Evolutionary conservation across 2,113 vertebrate genomes (phyloP), one percentile per base, ranked within the genome.

Genomic region (Atherinomorus stipes): DNA sequence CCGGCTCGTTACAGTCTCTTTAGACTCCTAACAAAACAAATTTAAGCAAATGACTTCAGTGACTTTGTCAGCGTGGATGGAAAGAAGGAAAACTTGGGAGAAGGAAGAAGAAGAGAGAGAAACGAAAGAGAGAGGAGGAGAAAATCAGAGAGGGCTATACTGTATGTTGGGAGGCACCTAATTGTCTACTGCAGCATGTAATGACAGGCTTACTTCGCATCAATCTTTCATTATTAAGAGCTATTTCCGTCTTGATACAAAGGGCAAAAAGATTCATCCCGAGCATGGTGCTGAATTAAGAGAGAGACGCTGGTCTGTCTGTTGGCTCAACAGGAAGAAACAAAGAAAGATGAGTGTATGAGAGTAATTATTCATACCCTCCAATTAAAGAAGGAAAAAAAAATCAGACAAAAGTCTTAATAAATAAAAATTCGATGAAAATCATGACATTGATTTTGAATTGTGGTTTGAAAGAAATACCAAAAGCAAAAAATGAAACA

Each of bases 211-310:
- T 91, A 91, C 91, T 90, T 85, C 73, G 65, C 91, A 93, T 94
- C 91, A 93, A 93, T 94, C 90, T 93, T 93, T 93, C 89, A 94
- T 93, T 93, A 94, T 93, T 93, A 93, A 90, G 88, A 71, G 73
- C 88, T 94, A 93, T 93, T 94, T 93, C 85, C 85, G 90, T 88
- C 91, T 73, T 34, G 69, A 74, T 85, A 89, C 80, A 78, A 76
- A 21, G 60, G 70, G 81, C 80, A 58, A 72, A 73, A 73, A 71
- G 80, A 81, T 78, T 70, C 71, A 62, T 81, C 78, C 66, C 65
- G 52, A 34, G 76, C 73, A 64, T 31, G 80, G 57, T 13, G 26
- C 67, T 78, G 56, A 75, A 76, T 81, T 78, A 84, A 28, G 63
- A 4, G 23, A n/a, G 58, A 85, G 69, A 86, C 0, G n/a, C 77